Conservation (phyloP, 2,797 vertebrate species). For the Liparis tanakae region DNA sequence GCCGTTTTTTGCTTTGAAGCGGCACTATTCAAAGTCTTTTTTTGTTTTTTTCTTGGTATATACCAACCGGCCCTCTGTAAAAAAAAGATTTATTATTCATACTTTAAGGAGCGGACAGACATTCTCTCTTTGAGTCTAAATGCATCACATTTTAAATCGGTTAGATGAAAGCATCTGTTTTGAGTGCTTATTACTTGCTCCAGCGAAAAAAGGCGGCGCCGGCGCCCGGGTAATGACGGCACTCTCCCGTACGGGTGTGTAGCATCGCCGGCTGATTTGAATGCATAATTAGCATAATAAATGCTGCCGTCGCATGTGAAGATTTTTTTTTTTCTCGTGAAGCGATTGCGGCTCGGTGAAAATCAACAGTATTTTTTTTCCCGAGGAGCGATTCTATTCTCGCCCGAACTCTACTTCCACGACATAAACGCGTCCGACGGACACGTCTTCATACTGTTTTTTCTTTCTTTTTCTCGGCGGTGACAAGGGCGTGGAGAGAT, state of each 20-base stretch:
- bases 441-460: no score
- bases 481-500: no score
- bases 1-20: slow-evolving; percentile 18
- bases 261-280: slow-evolving; percentile 76
- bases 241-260: slow-evolving; percentile 66
- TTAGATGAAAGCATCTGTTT: slow-evolving; percentile 79
- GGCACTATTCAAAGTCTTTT: slow-evolving; percentile 14
- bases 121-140: slow-evolving; percentile 66
- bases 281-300: slow-evolving; percentile 83
- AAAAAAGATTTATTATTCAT: slow-evolving; percentile 63
- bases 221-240: slow-evolving; percentile 77
- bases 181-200: slow-evolving; percentile 75
- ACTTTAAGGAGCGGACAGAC: slow-evolving; percentile 47
- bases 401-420: slow-evolving; percentile 56
- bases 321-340: slow-evolving; percentile 56
- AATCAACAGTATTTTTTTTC: slow-evolving; percentile 66
- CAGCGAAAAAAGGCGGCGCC: slow-evolving; percentile 63
- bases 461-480: no score
- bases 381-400: slow-evolving; percentile 37
- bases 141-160: slow-evolving; percentile 73
- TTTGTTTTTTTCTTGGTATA: neutral
- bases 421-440: slow-evolving; percentile 43
- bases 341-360: slow-evolving; percentile 70
- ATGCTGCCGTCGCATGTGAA: slow-evolving; percentile 74
- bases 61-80: slow-evolving; percentile 24